A percentile compares a stretch with the other conserved stretches of the same genome.
Evolutionary conservation across 1,140 invertebrate species (phyloP).

Genomic region (Brachionus rotundiformis): DNA sequence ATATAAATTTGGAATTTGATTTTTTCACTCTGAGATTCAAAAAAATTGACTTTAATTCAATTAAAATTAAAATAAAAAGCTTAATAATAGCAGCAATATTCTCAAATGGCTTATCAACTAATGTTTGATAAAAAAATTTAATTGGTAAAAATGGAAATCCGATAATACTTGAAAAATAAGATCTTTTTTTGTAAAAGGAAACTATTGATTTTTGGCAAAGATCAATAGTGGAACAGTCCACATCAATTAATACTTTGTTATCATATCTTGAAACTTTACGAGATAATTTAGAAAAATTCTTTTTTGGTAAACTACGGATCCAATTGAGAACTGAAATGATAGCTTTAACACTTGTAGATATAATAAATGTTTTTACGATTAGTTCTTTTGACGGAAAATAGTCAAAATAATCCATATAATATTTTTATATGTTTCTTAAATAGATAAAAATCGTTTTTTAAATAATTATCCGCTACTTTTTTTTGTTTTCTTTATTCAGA

Average conservation of each 20-base stretch:
- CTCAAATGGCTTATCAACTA: constrained; percentile 25
- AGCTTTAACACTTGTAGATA: not conserved
- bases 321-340: not conserved
- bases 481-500: not conserved
- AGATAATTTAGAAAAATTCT: not conserved
- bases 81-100: not conserved
- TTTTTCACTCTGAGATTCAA: not conserved
- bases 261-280: constrained; percentile 6
- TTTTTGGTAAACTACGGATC: not conserved
- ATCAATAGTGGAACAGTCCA: constrained; percentile 25
- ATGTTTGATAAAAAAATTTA: not conserved
- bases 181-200: not conserved
- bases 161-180: not conserved
- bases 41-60: not conserved
- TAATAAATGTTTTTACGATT: not conserved
- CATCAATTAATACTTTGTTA: not conserved
- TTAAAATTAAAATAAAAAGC: not conserved
- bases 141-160: not conserved
- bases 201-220: constrained; percentile 23
- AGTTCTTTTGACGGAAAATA: not conserved
- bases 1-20: not conserved
- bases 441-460: not conserved
- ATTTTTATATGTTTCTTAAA: not conserved
- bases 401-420: not conserved
- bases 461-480: not conserved